A percentile compares a stretch with the other conserved stretches of the same genome.
Conservation (phyloP, 2,888 invertebrate species). For the Metalampra italica region DNA sequence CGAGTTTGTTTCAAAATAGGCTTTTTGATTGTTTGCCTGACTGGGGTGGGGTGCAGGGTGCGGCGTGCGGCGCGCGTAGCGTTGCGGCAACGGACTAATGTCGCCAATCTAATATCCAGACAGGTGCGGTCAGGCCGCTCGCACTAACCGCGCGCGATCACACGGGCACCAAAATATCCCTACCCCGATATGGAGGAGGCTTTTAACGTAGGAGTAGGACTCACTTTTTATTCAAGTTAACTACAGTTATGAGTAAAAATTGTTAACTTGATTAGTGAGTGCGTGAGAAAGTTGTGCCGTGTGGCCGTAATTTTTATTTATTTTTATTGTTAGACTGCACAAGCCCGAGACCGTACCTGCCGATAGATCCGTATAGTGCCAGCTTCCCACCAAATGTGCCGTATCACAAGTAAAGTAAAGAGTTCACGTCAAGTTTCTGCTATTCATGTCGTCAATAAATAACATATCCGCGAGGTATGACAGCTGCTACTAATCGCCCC, state of each 20-base stretch:
- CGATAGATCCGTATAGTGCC: too few relatives aligned
- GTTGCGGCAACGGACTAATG: constrained; percentile 56
- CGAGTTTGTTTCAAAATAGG: constrained; percentile 49
- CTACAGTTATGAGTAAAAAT: too few relatives aligned
- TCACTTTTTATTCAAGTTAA: too few relatives aligned
- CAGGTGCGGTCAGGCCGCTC: constrained; percentile 46
- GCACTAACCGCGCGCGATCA: not conserved
- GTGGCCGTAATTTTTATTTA: too few relatives aligned
- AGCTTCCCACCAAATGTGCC: too few relatives aligned
- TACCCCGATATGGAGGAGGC: constrained; percentile 17
- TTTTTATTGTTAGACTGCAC: too few relatives aligned
- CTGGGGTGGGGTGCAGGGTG: constrained; percentile 4
- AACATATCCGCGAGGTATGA: constrained; percentile 64
- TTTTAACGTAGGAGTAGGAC: not conserved
- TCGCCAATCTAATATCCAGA: constrained; percentile 67
- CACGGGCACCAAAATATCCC: not conserved
- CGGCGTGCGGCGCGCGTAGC: constrained; percentile 16
- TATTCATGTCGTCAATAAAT: constrained; percentile 36
- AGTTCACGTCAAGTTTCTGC: constrained; percentile 19
- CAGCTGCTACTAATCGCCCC: constrained; percentile 71
- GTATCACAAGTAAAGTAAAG: too few relatives aligned
- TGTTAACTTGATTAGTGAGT: too few relatives aligned
- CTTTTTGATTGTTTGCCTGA: constrained; percentile 59
- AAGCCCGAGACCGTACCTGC: too few relatives aligned
- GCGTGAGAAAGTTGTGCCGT: too few relatives aligned